These are phyloP conservation scores for Odontamblyopus lacepedii DNA, from an alignment of 2,797 vertebrate species.

Conservation along the genomic window DNA sequence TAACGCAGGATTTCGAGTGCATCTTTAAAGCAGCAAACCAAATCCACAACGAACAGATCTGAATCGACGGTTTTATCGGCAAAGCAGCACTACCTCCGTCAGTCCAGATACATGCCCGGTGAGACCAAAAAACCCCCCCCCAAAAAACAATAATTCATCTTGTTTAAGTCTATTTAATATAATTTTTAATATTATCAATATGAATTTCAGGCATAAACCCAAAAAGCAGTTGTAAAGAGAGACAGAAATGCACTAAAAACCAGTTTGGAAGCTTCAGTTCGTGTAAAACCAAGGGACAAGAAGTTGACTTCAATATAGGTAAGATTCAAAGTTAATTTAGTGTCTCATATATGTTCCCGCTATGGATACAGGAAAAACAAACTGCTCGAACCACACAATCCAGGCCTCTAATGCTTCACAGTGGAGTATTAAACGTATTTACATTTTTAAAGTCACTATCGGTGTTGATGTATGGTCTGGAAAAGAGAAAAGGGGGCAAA, in stretches of 20 bases:
- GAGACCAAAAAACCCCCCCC: constrained; percentile 24
- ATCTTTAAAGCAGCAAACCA: constrained; percentile 67
- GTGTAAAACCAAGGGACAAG: constrained; percentile 60
- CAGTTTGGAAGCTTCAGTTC: constrained; percentile 68
- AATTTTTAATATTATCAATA: too few species aligned
- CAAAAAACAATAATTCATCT: neutral
- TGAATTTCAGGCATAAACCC: constrained; percentile 84
- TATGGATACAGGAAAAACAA: too few species aligned
- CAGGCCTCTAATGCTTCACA: too few species aligned
- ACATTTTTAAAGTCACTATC: too few species aligned
- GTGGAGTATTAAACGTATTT: too few species aligned
- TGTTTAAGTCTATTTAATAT: too few species aligned
- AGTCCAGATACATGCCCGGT: constrained; percentile 92
- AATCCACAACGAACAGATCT: constrained; percentile 61
- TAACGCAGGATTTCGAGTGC: constrained; percentile 49
- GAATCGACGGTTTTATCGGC: constrained; percentile 75
- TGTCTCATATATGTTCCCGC: neutral
- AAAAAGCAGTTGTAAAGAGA: constrained; percentile 75
- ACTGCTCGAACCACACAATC: too few species aligned
- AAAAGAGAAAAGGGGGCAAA: too few species aligned
- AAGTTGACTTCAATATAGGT: constrained; percentile 72
- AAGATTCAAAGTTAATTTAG: constrained; percentile 21
- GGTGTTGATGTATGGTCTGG: too few species aligned
- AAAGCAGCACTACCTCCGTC: constrained; percentile 90
- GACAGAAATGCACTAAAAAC: constrained; percentile 68